A percentile compares a stretch with the other conserved stretches of the same genome.
phyloP scores from a whole-genome alignment of 1,140 invertebrate species.

The Bicyclus anynana region DNA sequence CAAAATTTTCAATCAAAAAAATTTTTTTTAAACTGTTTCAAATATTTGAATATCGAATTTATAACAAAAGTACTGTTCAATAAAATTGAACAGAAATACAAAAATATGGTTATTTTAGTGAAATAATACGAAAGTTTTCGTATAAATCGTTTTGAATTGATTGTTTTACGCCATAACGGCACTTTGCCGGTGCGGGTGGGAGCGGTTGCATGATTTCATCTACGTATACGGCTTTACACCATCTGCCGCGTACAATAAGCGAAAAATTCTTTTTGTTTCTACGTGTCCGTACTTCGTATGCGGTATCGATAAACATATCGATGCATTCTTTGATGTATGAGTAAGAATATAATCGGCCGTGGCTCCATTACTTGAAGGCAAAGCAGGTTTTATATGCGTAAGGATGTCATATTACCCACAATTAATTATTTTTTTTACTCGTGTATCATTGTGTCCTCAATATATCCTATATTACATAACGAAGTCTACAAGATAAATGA shows the following conservation, averaged over 20 bases:
- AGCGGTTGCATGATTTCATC: constrained; percentile 51
- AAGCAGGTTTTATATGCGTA: constrained; percentile 12
- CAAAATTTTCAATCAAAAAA: neutral
- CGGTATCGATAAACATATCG: constrained; percentile 24
- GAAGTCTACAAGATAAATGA: neutral
- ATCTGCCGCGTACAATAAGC: constrained; percentile 25
- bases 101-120: neutral
- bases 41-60: neutral
- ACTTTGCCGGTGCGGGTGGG: constrained; percentile 27
- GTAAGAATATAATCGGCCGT: constrained; percentile 20
- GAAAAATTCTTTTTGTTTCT: constrained; percentile 24
- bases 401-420: constrained; percentile 8
- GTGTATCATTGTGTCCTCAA: neutral
- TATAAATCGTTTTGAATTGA: neutral
- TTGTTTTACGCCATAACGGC: constrained; percentile 34
- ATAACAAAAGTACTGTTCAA: neutral
- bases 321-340: constrained; percentile 26
- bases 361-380: constrained; percentile 18
- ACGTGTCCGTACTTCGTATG: constrained; percentile 7
- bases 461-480: neutral
- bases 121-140: neutral
- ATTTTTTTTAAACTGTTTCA: neutral
- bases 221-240: constrained; percentile 30
- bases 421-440: neutral
- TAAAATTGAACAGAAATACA: neutral